These are phyloP conservation scores for Laodelphax striatellus DNA, from an alignment of 1,140 invertebrate species.

Conservation along the genomic window DNA sequence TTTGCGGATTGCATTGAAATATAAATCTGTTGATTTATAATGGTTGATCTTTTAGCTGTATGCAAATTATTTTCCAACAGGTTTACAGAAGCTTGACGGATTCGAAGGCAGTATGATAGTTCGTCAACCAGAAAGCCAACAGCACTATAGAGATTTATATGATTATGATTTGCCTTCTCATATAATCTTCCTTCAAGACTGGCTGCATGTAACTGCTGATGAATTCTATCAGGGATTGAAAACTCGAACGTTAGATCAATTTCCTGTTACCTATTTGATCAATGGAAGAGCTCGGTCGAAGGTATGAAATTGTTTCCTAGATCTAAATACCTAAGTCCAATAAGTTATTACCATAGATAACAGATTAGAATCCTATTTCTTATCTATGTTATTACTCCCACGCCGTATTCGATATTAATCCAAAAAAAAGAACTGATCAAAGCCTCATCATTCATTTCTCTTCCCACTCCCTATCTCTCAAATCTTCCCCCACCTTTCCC, in stretches of 20 bases:
- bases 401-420: no score
- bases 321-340: no score
- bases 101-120: slow-evolving; percentile 31
- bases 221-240: slow-evolving; percentile 14
- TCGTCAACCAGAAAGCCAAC: slow-evolving; percentile 27
- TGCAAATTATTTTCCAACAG: slow-evolving; percentile 26
- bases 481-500: no score
- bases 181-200: slow-evolving; percentile 10
- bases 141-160: slow-evolving; percentile 29
- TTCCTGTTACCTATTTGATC: slow-evolving; percentile 34
- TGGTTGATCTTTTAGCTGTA: no score
- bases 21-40: no score
- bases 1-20: no score
- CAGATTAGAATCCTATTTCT: no score
- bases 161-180: slow-evolving; percentile 24
- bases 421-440: no score
- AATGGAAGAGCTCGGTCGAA: slow-evolving; percentile 32
- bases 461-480: no score
- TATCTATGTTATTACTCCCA: no score
- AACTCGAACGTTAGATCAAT: slow-evolving; percentile 25
- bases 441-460: no score
- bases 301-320: slow-evolving; percentile 3
- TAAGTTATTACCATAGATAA: no score
- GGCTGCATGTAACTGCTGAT: slow-evolving; percentile 22
- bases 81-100: slow-evolving; percentile 27